phyloP scores from a whole-genome alignment of 2,113 vertebrate species.

The Sturnus vulgaris region DNA sequence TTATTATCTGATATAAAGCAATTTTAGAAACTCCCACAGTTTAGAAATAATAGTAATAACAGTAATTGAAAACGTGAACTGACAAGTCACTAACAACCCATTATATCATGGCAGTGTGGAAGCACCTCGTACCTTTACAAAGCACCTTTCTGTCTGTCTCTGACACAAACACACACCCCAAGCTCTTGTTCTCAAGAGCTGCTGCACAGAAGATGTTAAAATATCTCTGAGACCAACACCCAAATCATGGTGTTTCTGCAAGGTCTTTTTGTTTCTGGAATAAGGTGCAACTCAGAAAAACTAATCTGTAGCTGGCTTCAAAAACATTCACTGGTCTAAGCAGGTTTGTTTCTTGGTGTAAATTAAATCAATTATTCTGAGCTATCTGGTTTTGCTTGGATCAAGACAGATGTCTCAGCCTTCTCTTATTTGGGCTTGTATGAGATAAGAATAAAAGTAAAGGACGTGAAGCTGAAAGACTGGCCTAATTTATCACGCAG shows the following conservation, averaged over 20 bases:
- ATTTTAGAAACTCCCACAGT: slow-evolving; percentile 17
- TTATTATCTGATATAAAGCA: slow-evolving; percentile 53
- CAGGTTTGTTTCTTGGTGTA: background rate
- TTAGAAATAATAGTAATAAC: slow-evolving; percentile 50
- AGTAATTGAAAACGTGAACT: slow-evolving; percentile 55
- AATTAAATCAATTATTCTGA: background rate
- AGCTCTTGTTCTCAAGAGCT: background rate
- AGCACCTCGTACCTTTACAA: background rate
- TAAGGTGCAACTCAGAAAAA: background rate
- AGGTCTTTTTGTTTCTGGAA: background rate
- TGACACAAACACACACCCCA: background rate
- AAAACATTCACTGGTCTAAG: background rate
- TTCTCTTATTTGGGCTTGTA: background rate
- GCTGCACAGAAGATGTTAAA: background rate
- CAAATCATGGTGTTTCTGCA: background rate
- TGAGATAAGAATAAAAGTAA: background rate
- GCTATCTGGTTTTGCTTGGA: background rate
- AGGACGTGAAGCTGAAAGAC: background rate
- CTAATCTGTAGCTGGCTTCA: background rate
- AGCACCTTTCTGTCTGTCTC: background rate
- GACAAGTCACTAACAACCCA: slow-evolving; percentile 34
- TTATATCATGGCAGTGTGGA: background rate
- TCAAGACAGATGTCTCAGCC: background rate
- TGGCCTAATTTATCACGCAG: background rate
- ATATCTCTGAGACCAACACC: background rate